These are phyloP conservation scores for Semicossyphus pulcher DNA, from an alignment of 2,113 vertebrate genomes.

Conservation along the genomic window DNA sequence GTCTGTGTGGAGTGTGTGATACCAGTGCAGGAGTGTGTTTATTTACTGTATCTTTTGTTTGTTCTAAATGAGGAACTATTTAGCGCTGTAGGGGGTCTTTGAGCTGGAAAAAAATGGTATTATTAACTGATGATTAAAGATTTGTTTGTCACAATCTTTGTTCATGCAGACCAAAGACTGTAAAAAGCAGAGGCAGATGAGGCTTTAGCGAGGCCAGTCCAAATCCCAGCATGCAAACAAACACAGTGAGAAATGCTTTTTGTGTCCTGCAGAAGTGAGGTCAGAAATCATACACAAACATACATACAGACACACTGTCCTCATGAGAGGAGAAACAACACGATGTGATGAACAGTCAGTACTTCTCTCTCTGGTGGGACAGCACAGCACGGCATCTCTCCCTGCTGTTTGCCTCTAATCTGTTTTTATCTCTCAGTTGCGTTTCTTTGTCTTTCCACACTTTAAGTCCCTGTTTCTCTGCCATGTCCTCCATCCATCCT, in stretches of 20 bases:
- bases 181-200: not conserved
- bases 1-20: not conserved
- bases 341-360: conserved; percentile 53
- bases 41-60: not conserved
- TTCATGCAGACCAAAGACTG: not conserved
- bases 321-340: conserved; percentile 11
- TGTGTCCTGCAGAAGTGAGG: conserved; percentile 25
- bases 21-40: not conserved
- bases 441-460: conserved; percentile 20
- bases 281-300: conserved; percentile 23
- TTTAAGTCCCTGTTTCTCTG: conserved; percentile 40
- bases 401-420: conserved; percentile 60
- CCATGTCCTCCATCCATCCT: conserved; percentile 8
- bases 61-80: not conserved
- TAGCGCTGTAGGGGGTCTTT: not conserved
- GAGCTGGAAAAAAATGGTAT: not conserved
- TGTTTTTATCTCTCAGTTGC: conserved; percentile 48
- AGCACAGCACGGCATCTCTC: conserved; percentile 28
- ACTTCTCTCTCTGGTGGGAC: conserved; percentile 41
- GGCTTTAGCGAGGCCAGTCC: not conserved
- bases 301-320: not conserved
- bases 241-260: conserved; percentile 17
- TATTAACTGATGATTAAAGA: not conserved
- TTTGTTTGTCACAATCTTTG: not conserved
- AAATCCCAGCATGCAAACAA: conserved; percentile 47